Percentiles rank a stretch among this genome's conserved stretches.
These are phyloP conservation scores for Urechis unicinctus DNA, from an alignment of 2,888 invertebrate genomes.

Conservation along the genomic window DNA sequence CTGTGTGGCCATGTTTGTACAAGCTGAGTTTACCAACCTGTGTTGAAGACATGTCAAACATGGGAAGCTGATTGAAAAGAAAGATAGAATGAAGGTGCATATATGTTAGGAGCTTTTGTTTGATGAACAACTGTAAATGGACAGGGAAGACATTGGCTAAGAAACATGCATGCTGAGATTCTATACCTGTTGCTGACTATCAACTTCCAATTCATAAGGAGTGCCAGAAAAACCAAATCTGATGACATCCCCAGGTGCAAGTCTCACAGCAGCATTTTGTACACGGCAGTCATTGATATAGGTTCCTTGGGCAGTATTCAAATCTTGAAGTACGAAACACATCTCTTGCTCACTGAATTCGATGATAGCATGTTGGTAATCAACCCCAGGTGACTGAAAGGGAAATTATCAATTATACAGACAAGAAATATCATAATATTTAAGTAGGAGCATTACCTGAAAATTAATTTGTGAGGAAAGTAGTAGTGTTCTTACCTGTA, in stretches of 20 bases:
- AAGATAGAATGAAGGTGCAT: too few relatives aligned
- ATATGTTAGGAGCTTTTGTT: too few relatives aligned
- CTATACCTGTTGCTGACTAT: constrained; percentile 7
- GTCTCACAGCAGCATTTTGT: constrained; percentile 48
- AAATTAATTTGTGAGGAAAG: too few relatives aligned
- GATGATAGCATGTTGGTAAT: constrained; percentile 48
- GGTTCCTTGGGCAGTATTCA: constrained; percentile 49
- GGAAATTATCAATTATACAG: background rate
- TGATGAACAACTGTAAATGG: too few relatives aligned
- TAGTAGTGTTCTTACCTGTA: constrained; percentile 34
- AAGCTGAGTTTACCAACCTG: too few relatives aligned
- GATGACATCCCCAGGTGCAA: constrained; percentile 45
- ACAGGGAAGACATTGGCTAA: too few relatives aligned
- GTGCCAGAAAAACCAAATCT: constrained; percentile 43
- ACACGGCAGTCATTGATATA: constrained; percentile 50
- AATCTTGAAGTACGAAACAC: constrained; percentile 47
- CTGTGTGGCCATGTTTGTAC: too few relatives aligned
- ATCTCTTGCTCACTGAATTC: constrained; percentile 47
- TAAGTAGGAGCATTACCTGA: too few relatives aligned
- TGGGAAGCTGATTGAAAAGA: too few relatives aligned
- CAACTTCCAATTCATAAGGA: constrained; percentile 38
- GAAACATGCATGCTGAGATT: too few relatives aligned
- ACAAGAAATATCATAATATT: background rate
- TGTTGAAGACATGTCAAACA: too few relatives aligned
- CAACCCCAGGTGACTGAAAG: constrained; percentile 38